A percentile compares a stretch with the other conserved stretches of the same genome.
phyloP scores from a whole-genome alignment of 2,113 vertebrate genomes.

The Serilophus lunatus region DNA sequence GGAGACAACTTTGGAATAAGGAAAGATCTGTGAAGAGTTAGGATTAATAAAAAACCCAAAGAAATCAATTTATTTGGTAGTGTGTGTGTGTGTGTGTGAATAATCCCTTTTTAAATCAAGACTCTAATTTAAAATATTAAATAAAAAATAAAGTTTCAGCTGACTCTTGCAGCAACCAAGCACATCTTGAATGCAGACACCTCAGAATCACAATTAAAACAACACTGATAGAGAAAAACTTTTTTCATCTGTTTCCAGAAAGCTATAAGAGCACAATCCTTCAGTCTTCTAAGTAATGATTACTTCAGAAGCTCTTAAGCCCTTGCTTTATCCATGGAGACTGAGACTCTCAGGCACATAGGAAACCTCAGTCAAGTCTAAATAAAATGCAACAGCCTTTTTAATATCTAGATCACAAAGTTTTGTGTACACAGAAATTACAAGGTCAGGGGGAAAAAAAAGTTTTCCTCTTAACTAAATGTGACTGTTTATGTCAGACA shows the following conservation, averaged over 20 bases:
- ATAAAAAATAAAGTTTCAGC: not conserved
- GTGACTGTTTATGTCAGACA: not conserved
- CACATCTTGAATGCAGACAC: not conserved
- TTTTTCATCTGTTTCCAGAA: not conserved
- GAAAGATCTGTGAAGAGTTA: not conserved
- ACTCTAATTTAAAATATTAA: not conserved
- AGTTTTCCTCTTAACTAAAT: not conserved
- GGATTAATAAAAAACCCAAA: not conserved
- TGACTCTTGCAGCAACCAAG: not conserved
- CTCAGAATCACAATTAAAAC: not conserved
- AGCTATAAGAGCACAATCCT: not conserved
- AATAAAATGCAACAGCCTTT: not conserved
- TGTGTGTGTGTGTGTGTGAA: not conserved
- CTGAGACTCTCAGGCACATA: not conserved
- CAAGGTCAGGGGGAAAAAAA: not conserved
- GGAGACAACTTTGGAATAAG: not conserved
- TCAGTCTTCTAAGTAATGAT: not conserved
- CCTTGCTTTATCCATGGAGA: not conserved
- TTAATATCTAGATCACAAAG: not conserved
- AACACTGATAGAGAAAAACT: not conserved
- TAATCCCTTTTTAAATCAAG: not conserved
- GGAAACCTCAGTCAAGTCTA: not conserved
- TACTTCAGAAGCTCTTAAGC: conserved; percentile 30
- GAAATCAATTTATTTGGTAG: accelerated
- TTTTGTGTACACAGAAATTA: not conserved